Conservation (phyloP, 2,113 vertebrate species). For the Trichechus manatus region DNA sequence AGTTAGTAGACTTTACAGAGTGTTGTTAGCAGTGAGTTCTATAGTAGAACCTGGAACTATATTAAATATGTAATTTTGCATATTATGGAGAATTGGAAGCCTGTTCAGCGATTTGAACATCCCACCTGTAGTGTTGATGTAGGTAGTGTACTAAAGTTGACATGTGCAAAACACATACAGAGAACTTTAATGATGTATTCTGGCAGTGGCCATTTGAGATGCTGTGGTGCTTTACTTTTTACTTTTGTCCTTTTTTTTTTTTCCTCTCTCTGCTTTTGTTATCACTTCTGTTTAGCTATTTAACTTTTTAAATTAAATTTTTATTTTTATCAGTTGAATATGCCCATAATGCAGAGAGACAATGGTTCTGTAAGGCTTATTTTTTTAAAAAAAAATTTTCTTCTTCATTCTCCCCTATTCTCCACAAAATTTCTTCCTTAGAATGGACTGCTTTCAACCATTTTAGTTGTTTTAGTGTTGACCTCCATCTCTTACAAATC, state of each 20-base stretch:
- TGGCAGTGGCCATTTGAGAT: neutral
- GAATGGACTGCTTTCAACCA: neutral
- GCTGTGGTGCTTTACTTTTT: neutral
- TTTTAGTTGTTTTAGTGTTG: slow-evolving; percentile 44
- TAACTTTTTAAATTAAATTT: slow-evolving; percentile 8
- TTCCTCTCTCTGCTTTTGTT: neutral
- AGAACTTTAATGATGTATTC: neutral
- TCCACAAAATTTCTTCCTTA: neutral
- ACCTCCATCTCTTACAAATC: neutral
- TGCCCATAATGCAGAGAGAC: neutral
- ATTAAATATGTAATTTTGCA: neutral
- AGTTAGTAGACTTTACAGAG: neutral
- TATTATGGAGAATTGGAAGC: neutral
- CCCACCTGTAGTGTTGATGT: neutral
- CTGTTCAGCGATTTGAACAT: neutral
- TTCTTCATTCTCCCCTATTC: neutral
- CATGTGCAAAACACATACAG: neutral
- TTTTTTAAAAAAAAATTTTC: neutral
- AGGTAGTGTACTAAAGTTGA: neutral
- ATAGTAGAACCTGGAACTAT: neutral
- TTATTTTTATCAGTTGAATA: neutral
- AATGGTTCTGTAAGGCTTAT: neutral
- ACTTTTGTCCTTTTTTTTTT: neutral
- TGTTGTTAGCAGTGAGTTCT: slow-evolving; percentile 44
- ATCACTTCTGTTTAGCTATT: neutral